Evolutionary conservation across 2,113 vertebrate genomes (phyloP).

Genomic region (Actenoides lindsayi): DNA sequence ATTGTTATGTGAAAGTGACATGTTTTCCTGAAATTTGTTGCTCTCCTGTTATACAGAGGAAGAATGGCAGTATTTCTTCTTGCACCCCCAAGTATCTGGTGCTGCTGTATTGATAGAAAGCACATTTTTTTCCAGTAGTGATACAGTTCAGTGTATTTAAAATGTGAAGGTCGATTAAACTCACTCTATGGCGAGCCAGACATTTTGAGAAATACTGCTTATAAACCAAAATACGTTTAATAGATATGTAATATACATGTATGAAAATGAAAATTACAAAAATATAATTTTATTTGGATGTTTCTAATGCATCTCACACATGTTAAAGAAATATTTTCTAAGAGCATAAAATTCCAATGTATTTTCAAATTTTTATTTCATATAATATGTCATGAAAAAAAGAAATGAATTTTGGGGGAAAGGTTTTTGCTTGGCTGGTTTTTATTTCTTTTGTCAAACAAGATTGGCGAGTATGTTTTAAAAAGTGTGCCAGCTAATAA

Average conservation of each 20-base stretch:
- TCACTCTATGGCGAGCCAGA: background rate
- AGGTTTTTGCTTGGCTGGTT: background rate
- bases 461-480: background rate
- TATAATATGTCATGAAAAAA: background rate
- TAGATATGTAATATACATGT: background rate
- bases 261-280: background rate
- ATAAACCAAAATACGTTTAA: background rate
- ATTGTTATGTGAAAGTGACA: background rate
- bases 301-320: background rate
- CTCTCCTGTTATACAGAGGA: background rate
- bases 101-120: background rate
- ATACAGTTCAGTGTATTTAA: background rate
- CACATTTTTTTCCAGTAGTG: background rate
- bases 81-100: background rate
- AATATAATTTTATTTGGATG: background rate
- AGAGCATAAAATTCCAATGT: background rate
- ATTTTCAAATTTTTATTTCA: background rate
- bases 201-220: background rate
- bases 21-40: background rate
- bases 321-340: background rate
- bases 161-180: background rate
- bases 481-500: background rate
- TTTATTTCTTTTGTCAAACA: background rate
- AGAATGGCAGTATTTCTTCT: background rate
- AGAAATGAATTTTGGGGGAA: background rate